Percentiles rank a stretch among this genome's conserved stretches.
Conservation (phyloP, 2,888 invertebrate genomes). For the Amiota communis region DNA sequence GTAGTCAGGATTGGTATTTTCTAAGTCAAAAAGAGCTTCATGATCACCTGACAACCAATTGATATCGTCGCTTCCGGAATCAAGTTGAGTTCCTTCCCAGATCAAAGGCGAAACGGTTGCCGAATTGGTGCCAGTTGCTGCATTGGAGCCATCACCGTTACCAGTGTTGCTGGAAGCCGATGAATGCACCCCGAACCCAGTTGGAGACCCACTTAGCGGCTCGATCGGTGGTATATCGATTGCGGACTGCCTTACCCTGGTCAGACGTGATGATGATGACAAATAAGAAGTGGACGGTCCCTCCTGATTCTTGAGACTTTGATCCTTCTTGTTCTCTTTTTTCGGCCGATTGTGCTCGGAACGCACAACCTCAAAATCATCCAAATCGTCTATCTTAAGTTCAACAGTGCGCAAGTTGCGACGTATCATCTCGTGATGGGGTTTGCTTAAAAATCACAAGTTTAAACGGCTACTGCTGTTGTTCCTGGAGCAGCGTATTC, state of each 20-base stretch:
- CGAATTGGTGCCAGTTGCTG: background rate
- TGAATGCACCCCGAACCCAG: background rate
- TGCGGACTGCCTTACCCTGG: background rate
- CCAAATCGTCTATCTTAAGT: background rate
- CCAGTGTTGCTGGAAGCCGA: background rate
- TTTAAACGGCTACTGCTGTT: too few relatives aligned
- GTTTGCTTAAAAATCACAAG: background rate
- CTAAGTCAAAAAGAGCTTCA: background rate
- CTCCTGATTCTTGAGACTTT: background rate
- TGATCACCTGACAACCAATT: background rate
- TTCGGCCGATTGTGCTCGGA: background rate
- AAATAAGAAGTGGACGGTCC: too few relatives aligned
- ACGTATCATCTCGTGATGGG: slow-evolving; percentile 1
- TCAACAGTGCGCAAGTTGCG: background rate
- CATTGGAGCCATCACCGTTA: background rate
- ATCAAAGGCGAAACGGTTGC: background rate
- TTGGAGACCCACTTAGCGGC: background rate
- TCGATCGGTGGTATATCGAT: background rate
- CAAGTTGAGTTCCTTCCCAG: background rate
- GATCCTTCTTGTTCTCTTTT: background rate
- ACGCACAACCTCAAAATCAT: background rate
- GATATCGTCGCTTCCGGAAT: background rate
- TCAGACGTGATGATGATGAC: background rate
- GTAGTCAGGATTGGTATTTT: background rate
- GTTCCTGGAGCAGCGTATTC: too few relatives aligned